A percentile compares a stretch with the other conserved stretches of the same genome.
These are phyloP conservation scores for Phoebastria nigripes DNA, from an alignment of 2,797 vertebrate genomes.

Conservation along the genomic window DNA sequence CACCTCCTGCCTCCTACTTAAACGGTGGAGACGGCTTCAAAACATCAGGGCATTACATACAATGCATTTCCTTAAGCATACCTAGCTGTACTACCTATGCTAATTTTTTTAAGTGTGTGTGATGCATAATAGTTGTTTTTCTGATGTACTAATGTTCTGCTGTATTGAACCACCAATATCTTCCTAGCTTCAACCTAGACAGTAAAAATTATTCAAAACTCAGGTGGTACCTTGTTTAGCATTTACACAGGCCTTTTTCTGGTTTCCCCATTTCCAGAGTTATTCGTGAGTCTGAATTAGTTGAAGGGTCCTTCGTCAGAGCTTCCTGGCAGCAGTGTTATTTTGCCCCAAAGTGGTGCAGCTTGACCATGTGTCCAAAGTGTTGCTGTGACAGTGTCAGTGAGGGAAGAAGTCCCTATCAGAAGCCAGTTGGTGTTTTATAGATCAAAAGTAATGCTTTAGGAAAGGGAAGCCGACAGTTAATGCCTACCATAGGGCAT, in stretches of 20 bases:
- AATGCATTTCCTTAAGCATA: background rate
- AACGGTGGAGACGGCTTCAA: background rate
- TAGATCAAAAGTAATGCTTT: background rate
- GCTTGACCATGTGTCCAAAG: background rate
- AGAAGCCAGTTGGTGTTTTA: background rate
- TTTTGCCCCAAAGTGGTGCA: background rate
- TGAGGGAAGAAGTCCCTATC: background rate
- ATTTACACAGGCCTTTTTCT: background rate
- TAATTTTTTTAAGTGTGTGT: accelerated
- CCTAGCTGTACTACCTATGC: background rate
- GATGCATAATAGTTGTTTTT: background rate
- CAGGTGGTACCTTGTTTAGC: too few relatives aligned
- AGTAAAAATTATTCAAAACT: background rate
- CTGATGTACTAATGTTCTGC: background rate
- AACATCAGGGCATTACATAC: background rate
- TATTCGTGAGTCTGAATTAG: background rate
- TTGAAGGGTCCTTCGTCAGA: background rate
- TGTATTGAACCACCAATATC: background rate
- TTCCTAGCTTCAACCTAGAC: background rate
- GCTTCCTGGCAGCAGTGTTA: background rate
- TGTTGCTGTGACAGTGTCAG: background rate
- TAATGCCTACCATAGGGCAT: accelerated
- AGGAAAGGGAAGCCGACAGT: background rate
- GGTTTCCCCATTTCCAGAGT: background rate
- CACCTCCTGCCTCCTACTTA: background rate